Percentiles rank a stretch among this genome's conserved stretches.
Evolutionary conservation across 2,113 vertebrate species (phyloP).

Genomic region (Gobius niger): DNA sequence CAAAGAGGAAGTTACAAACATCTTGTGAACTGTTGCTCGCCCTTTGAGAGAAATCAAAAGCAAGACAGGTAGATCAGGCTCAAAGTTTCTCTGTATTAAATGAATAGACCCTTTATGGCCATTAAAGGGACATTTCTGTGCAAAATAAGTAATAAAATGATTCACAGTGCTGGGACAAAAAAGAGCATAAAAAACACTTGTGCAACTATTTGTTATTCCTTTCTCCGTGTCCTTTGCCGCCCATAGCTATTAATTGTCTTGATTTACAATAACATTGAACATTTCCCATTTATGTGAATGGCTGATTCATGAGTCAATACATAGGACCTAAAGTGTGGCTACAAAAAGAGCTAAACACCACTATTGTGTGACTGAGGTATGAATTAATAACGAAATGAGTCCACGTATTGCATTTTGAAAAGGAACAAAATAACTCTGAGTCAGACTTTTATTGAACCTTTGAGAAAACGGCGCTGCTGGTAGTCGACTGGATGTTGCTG

Average conservation of each 20-base stretch:
- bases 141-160: constrained; percentile 2
- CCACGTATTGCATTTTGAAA: no score
- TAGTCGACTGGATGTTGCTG: no score
- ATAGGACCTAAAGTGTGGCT: no score
- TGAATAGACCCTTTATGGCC: constrained; percentile 28
- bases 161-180: constrained; percentile 14
- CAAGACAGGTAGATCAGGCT: constrained; percentile 32
- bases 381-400: no score
- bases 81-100: background rate
- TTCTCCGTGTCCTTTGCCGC: background rate
- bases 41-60: constrained; percentile 61
- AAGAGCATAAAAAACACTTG: background rate
- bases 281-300: background rate
- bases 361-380: no score
- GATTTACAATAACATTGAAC: background rate
- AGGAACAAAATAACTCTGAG: no score
- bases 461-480: no score
- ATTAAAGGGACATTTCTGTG: constrained; percentile 21
- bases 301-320: background rate
- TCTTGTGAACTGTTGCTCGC: constrained; percentile 50
- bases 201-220: background rate
- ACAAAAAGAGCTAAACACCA: no score
- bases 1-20: constrained; percentile 46
- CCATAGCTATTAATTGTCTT: background rate
- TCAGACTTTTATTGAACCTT: no score